phyloP scores from a whole-genome alignment of 1,140 invertebrate genomes.

The Marisa cornuarietis region DNA sequence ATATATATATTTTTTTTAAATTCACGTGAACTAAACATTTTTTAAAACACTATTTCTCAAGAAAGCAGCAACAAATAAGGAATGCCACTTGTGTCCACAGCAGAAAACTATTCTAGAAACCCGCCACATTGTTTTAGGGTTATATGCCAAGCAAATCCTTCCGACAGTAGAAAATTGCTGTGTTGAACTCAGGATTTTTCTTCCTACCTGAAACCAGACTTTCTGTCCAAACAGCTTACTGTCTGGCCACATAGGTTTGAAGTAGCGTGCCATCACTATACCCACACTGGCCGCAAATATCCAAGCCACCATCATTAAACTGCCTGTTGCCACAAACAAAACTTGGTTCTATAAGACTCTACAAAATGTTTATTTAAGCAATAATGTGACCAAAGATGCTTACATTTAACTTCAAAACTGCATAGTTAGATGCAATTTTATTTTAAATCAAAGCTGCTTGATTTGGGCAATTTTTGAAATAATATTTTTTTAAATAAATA shows the following conservation, averaged over 20 bases:
- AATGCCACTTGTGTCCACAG: too few relatives aligned
- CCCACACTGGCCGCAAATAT: constrained; percentile 87
- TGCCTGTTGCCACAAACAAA: constrained; percentile 54
- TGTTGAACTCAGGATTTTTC: too few relatives aligned
- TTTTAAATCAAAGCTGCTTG: neutral
- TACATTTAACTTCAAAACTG: neutral
- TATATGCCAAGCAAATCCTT: neutral
- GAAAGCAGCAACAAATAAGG: neutral
- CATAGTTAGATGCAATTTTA: neutral
- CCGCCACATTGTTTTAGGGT: neutral
- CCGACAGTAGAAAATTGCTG: neutral
- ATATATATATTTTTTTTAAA: too few relatives aligned
- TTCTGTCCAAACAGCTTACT: constrained; percentile 83
- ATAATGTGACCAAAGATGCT: neutral
- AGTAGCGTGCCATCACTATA: constrained; percentile 90
- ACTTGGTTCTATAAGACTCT: neutral
- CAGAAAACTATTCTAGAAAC: neutral
- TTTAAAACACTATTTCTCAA: too few relatives aligned
- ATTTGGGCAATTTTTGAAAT: neutral
- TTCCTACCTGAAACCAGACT: constrained; percentile 82
- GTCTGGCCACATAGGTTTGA: constrained; percentile 87
- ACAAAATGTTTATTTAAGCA: neutral
- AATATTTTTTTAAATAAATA: neutral
- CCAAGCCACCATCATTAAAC: constrained; percentile 90
- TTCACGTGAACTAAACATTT: neutral